Evolutionary conservation across 2,888 invertebrate genomes (phyloP).

Genomic region (Perithous albicinctus): DNA sequence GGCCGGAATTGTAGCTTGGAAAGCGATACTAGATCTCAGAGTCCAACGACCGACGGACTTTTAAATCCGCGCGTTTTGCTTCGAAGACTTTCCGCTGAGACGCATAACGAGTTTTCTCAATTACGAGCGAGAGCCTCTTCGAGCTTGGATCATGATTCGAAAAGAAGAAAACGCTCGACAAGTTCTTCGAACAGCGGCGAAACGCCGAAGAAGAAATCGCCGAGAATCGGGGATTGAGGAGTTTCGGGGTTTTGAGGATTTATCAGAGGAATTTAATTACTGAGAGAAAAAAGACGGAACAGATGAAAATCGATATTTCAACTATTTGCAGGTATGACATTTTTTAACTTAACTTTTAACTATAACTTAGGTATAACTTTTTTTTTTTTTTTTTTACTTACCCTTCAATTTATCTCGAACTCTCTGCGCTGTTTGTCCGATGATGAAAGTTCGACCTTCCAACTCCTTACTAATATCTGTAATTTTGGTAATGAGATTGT

Average conservation of each 20-base stretch:
- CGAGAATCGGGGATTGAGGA: background rate
- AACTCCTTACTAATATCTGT: conserved; percentile 88
- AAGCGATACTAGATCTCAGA: background rate
- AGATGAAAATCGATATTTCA: background rate
- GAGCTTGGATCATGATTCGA: background rate
- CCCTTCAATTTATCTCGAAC: conserved; percentile 86
- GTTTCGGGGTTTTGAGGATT: background rate
- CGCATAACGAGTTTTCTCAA: background rate
- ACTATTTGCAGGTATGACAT: background rate
- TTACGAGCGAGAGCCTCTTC: background rate
- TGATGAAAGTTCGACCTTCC: conserved; percentile 86
- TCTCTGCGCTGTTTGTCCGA: conserved; percentile 86
- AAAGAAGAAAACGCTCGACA: background rate
- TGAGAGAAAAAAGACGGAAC: background rate
- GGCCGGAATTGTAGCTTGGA: background rate
- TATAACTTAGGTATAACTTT: background rate
- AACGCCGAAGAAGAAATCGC: background rate
- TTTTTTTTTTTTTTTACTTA: conserved; percentile 69
- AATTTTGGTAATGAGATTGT: conserved; percentile 65
- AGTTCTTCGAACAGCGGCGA: background rate
- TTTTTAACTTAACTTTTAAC: background rate
- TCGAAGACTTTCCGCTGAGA: background rate
- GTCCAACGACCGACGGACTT: background rate
- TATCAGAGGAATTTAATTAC: background rate
- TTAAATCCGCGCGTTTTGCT: background rate